Evolutionary conservation across 1,140 invertebrate genomes (phyloP), one percentile per base, ranked within the genome.

Genomic region (Drosophila arizonae): DNA sequence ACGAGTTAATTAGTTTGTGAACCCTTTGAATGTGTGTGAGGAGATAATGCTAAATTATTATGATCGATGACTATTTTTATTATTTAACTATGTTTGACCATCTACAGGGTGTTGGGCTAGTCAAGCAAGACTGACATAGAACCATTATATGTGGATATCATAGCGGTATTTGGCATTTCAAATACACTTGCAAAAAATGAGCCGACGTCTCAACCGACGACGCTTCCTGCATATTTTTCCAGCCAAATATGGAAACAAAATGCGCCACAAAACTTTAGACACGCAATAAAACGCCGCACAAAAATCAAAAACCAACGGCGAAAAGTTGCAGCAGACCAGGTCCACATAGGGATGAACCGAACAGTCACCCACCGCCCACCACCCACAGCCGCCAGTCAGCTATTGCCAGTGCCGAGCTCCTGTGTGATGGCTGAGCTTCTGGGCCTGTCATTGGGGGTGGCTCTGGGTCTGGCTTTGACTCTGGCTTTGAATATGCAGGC

Each of bases 231-330:
- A 33, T 33, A 33, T 72, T 76, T 78, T 86, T 67, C 52, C 66
- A 66, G 76, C 62, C 66, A 69, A 77, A 78, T 64, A 24, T 57
- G 50, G 50, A 46, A 50, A 68, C 36, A 84, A 72, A 63, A 51
- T 52, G 55, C 60, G 39, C 51, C 45, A 64, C 51, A 60, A 68
- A 82, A 82, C 76, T 82, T 82, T 67, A 36, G 60, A 64, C 67
- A 68, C 69, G 77, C 62, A 86, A 76, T 75, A 72, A 81, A 77
- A 72, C 75, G 73, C 74, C 70, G 71, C 70, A 81, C 78, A 72
- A 75, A 86, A 85, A 85, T 85, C 81, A 85, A 81, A 85, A 85
- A 87, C 86, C 67, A 81, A 81, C 78, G 70, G 67, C 80, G 61
- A 46, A 64, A 86, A 75, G 75, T 72, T 72, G 69, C 62, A 52